phyloP scores from a whole-genome alignment of 2,113 vertebrate genomes.

The Redunca redunca region DNA sequence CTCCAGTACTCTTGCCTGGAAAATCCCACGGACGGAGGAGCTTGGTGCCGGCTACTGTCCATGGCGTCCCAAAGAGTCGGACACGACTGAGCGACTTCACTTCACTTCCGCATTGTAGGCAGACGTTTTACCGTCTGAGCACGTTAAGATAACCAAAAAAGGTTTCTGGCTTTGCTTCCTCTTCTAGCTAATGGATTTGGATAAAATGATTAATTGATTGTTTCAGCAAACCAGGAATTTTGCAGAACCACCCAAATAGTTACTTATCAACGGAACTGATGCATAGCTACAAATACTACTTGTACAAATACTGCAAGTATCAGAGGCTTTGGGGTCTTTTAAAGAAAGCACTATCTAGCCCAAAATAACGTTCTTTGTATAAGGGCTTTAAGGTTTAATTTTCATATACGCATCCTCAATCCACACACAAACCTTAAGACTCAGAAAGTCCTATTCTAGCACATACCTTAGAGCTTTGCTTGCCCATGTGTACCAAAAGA shows the following conservation, averaged over 20 bases:
- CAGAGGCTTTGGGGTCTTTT: not conserved
- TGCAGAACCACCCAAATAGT: not conserved
- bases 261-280: not conserved
- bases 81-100: no score
- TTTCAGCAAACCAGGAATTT: not conserved
- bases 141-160: not conserved
- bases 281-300: not conserved
- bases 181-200: not conserved
- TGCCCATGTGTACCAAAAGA: not conserved
- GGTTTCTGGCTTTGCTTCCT: not conserved
- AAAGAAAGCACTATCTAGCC: not conserved
- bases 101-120: no score
- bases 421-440: not conserved
- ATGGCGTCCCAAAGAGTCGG: no score
- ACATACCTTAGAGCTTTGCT: not conserved
- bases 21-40: no score
- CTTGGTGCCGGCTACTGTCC: no score
- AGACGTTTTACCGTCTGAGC: no score
- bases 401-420: not conserved
- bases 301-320: not conserved
- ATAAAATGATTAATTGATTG: not conserved
- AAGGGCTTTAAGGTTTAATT: not conserved
- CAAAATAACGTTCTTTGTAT: not conserved
- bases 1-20: no score
- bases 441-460: not conserved